These are phyloP conservation scores for Nematostella vectensis DNA, from an alignment of 92 coral and sea anemone species.

Conservation along the genomic window DNA sequence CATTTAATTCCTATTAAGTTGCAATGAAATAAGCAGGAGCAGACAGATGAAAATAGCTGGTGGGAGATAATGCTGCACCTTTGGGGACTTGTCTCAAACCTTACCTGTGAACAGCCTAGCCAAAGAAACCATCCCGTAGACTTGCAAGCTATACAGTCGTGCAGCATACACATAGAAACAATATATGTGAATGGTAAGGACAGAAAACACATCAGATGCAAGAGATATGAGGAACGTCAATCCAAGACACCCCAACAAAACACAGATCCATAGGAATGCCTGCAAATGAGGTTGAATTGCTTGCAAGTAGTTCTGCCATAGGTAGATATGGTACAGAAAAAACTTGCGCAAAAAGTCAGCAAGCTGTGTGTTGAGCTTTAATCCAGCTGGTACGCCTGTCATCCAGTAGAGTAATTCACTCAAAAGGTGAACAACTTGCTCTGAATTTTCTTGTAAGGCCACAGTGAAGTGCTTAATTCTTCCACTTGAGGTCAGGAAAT, in stretches of 20 bases:
- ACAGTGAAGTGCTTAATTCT: slow-evolving; percentile 28
- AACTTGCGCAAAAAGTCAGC: slow-evolving; percentile 79
- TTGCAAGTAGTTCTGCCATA: slow-evolving; percentile 83
- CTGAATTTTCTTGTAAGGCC: slow-evolving; percentile 48
- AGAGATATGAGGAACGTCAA: slow-evolving; percentile 70
- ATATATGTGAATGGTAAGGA: slow-evolving; percentile 81
- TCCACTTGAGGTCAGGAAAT: slow-evolving; percentile 29
- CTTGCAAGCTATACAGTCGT: slow-evolving; percentile 72
- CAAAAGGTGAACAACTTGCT: slow-evolving; percentile 54
- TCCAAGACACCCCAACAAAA: slow-evolving; percentile 79
- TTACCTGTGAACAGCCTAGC: slow-evolving; percentile 89
- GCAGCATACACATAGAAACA: slow-evolving; percentile 99
- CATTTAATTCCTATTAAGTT: too few species aligned
- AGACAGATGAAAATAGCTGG: too few species aligned
- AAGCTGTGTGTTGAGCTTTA: slow-evolving; percentile 75
- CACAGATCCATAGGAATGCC: slow-evolving; percentile 50
- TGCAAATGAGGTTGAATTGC: slow-evolving; percentile 69
- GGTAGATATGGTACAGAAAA: slow-evolving; percentile 71
- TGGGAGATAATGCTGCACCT: not conserved
- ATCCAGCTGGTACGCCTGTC: slow-evolving; percentile 89
- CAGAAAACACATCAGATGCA: slow-evolving; percentile 74
- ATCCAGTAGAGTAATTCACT: slow-evolving; percentile 69
- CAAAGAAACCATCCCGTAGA: slow-evolving; percentile 59
- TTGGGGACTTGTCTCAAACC: too few species aligned
- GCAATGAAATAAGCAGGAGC: too few species aligned